Evolutionary conservation across 30 jellyfish, hydroid and myxozoan genomes (phyloP).

Genomic region (Pelagia noctiluca): DNA sequence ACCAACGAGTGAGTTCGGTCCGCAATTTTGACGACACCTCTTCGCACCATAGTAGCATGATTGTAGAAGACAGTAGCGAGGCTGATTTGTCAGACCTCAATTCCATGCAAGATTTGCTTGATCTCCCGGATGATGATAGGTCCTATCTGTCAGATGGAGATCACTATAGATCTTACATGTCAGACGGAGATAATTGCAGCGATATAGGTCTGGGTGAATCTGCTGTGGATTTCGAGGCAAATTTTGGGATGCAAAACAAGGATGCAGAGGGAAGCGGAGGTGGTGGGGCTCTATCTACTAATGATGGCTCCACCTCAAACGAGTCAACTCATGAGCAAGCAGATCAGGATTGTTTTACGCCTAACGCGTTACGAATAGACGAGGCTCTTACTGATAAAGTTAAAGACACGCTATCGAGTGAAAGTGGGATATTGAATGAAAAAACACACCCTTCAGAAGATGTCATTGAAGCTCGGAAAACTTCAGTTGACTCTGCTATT

Average conservation of each 20-base stretch:
- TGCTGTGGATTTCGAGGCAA: slow-evolving; percentile 71
- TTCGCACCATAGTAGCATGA: slow-evolving; percentile 67
- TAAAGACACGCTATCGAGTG: no score
- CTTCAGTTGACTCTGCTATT: no score
- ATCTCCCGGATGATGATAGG: slow-evolving; percentile 60
- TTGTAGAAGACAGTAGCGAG: slow-evolving; percentile 79
- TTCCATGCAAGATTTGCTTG: slow-evolving; percentile 61
- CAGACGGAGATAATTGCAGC: slow-evolving; percentile 28
- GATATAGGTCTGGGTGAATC: slow-evolving; percentile 80
- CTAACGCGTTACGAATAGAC: no score
- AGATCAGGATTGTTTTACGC: no score
- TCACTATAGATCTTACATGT: background rate
- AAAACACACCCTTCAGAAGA: no score
- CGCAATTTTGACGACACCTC: slow-evolving; percentile 44
- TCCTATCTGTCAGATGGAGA: slow-evolving; percentile 61
- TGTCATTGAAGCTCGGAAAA: no score
- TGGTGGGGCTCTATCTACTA: background rate
- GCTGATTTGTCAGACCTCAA: slow-evolving; percentile 71
- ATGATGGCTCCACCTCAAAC: background rate
- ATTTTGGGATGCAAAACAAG: background rate
- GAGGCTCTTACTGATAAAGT: no score
- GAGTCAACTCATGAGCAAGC: no score
- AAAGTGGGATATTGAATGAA: no score
- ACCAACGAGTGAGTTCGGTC: background rate
- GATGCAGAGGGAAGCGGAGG: background rate